Base-by-base conservation (phyloP, 2,888 invertebrate genomes). In the Lissocephala sabroskyi region DNA sequence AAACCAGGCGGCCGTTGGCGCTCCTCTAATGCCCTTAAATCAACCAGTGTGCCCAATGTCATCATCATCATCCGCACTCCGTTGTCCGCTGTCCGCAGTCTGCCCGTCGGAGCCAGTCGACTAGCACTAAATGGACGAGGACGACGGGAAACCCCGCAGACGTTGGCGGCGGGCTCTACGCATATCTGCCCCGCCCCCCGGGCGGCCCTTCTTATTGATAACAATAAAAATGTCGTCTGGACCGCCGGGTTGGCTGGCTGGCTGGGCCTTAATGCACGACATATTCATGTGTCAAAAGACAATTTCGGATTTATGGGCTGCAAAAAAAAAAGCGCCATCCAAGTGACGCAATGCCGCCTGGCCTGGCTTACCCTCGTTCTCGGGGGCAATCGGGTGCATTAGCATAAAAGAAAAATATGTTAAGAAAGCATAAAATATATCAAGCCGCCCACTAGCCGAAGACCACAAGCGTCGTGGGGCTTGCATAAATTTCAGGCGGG, bases 211-310 rank as follows among this genome's bases (percentile, higher is more conserved):
- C n/a, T 7, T 35, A 35, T 35, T 35, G 35, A 35, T 35, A 35
- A 35, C 16, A 35, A 35, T 35, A 35, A 35, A 35, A 35, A 35
- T 65, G 65, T 66, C 58, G 76, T 61, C 77, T 65, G 66, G 59
- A 35, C 14, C 35, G 35, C 10, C 14, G n/a, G 3, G n/a, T n/a
- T 30, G 30, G 11, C 9, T 30, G 30, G 30, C 16, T 35, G 13
- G 35, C 23, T 23, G 35, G 35, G 3, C 42, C 65, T 77, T 79
- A 79, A 78, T 79, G 78, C 79, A 68, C 64, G 71, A 79, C 78
- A 78, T 79, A 78, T 79, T 79, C 79, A 78, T 78, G 74, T 78
- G 79, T 76, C 79, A 78, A 68, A 79, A 79, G 79, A 78, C 79
- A 71, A 79, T 75, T 79, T 61, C 60, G 77, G 66, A 78, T 78